Evolutionary conservation across 2,888 invertebrate species (phyloP).

Genomic region (Drosophila sordidula): DNA sequence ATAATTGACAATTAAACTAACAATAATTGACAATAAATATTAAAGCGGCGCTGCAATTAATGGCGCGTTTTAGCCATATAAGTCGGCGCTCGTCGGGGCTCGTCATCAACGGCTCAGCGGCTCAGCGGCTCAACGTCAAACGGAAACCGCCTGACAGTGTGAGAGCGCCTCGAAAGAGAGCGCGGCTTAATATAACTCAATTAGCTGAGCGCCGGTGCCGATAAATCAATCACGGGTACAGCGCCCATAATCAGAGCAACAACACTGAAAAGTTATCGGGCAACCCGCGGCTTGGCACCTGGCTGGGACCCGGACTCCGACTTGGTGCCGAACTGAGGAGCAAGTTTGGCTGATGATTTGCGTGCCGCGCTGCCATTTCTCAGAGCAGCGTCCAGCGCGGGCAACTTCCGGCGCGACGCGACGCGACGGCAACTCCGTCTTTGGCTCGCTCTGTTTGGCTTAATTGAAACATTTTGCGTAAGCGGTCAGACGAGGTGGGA

Average conservation of each 20-base stretch:
- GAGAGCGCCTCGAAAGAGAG: slow-evolving; percentile 57
- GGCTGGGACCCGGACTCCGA: neutral
- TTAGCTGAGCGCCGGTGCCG: slow-evolving; percentile 53
- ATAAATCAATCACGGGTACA: slow-evolving; percentile 70
- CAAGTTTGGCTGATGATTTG: slow-evolving; percentile 63
- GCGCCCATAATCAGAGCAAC: slow-evolving; percentile 57
- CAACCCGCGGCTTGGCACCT: slow-evolving; percentile 37
- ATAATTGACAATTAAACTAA: slow-evolving; percentile 79
- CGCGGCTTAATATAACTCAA: slow-evolving; percentile 70
- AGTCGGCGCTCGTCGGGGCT: slow-evolving; percentile 39
- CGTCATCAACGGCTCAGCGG: slow-evolving; percentile 36
- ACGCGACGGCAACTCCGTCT: slow-evolving; percentile 5
- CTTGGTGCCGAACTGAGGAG: slow-evolving; percentile 7
- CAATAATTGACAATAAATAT: slow-evolving; percentile 81
- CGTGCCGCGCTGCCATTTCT: slow-evolving; percentile 73
- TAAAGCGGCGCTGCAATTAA: slow-evolving; percentile 73
- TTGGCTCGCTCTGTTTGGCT: slow-evolving; percentile 42
- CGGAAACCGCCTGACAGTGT: slow-evolving; percentile 62
- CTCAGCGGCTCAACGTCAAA: slow-evolving; percentile 52
- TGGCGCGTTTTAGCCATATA: slow-evolving; percentile 78
- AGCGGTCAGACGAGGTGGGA: slow-evolving; percentile 66
- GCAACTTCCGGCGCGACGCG: slow-evolving; percentile 62
- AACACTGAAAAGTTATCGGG: slow-evolving; percentile 38
- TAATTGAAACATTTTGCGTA: slow-evolving; percentile 80
- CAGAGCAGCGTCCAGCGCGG: slow-evolving; percentile 47